These are phyloP conservation scores for Gari tellinella DNA, from an alignment of 2,888 invertebrate genomes.

Conservation along the genomic window DNA sequence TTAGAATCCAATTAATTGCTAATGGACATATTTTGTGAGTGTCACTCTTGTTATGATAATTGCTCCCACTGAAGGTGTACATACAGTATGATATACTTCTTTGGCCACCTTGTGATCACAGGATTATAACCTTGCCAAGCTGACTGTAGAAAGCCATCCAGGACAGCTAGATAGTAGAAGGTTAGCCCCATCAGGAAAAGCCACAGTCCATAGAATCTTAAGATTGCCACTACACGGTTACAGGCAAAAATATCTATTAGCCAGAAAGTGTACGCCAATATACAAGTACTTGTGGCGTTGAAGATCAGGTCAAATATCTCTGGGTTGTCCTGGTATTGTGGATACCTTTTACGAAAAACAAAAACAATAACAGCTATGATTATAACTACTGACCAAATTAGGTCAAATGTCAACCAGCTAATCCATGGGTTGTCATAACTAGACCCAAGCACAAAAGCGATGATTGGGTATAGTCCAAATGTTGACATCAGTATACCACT, in stretches of 20 bases:
- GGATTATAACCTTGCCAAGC: constrained; percentile 13
- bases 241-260: constrained; percentile 11
- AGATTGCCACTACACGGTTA: background rate
- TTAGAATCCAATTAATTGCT: no score
- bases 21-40: no score
- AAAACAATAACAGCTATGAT: background rate
- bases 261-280: constrained; percentile 15
- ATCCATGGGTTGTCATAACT: constrained; percentile 17
- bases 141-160: constrained; percentile 10
- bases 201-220: constrained; percentile 11
- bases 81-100: constrained; percentile 6
- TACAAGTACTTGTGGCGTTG: constrained; percentile 5
- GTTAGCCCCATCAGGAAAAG: constrained; percentile 16
- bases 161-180: constrained; percentile 9
- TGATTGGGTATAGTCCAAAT: constrained; percentile 12
- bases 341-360: constrained; percentile 4
- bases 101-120: constrained; percentile 17
- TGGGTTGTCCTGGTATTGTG: constrained; percentile 1
- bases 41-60: no score
- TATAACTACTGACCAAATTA: constrained; percentile 14
- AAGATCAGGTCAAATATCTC: constrained; percentile 5
- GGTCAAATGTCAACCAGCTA: constrained; percentile 18
- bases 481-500: no score
- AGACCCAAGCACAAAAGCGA: constrained; percentile 10
- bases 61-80: constrained; percentile 10